A percentile compares a stretch with the other conserved stretches of the same genome.
Conservation (phyloP, 1,140 invertebrate genomes). For the Agraylea sexmaculata region DNA sequence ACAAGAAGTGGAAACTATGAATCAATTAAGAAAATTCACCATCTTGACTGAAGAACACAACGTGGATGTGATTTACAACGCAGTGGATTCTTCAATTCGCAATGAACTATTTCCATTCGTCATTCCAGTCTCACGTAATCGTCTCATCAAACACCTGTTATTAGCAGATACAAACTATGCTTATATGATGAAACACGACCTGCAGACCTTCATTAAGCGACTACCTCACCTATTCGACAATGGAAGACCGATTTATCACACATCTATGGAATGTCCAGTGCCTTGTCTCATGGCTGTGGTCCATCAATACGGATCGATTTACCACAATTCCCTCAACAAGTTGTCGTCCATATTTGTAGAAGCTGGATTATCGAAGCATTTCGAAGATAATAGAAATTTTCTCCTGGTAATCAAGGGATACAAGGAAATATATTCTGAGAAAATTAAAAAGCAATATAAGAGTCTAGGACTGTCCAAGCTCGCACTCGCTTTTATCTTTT, state of each 20-base stretch:
- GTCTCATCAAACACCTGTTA: too few species aligned
- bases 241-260: slow-evolving; percentile 29
- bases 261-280: slow-evolving; percentile 28
- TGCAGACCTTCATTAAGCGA: slow-evolving; percentile 25
- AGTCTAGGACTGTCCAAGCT: too few species aligned
- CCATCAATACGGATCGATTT: slow-evolving; percentile 31
- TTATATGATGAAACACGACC: slow-evolving; percentile 26
- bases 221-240: slow-evolving; percentile 27
- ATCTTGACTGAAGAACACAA: too few species aligned
- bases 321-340: slow-evolving; percentile 26
- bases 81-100: too few species aligned
- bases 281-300: slow-evolving; percentile 32
- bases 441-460: too few species aligned
- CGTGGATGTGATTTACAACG: too few species aligned
- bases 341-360: slow-evolving; percentile 28
- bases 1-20: too few species aligned
- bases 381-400: slow-evolving; percentile 28
- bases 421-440: slow-evolving; percentile 19
- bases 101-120: too few species aligned
- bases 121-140: too few species aligned
- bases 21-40: too few species aligned
- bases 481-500: slow-evolving; percentile 28
- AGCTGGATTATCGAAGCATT: slow-evolving; percentile 29
- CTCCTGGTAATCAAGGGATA: slow-evolving; percentile 17
- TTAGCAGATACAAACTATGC: too few species aligned